Base-by-base conservation (phyloP, 2,113 vertebrate species). In the Pseudorasbora parva region DNA sequence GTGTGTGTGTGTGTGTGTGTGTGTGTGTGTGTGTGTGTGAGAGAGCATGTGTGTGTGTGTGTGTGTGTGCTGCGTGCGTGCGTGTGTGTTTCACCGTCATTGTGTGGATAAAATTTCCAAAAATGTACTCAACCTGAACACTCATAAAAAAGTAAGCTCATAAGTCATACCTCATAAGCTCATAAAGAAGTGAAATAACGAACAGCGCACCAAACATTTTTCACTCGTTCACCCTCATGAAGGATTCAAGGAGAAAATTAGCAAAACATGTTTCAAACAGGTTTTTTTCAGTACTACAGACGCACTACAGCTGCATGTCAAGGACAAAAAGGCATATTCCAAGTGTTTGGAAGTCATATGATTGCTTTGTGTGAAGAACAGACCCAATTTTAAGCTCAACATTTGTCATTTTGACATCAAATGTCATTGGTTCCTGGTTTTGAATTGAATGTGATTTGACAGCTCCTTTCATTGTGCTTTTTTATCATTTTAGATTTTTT, bases 41-140 rank as follows among this genome's bases (percentile, higher is more conserved):
- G 33, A 82, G 69, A n/a, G 30, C n/a, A 43, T 75, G 57, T 68
- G 41, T 51, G 23, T 49, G 47, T 27, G 25, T 74, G 71, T 74
- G 41, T 56, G 43, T 79, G 27, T 79, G 51, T 62, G n/a, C n/a
- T 84, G 56, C 88, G 86, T 90, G 47, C 57, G 15, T 73, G 30
- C 19, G 64, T 81, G 82, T 25, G 45, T 81, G 8, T 37, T 21
- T 68, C 64, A 68, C 30, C 30, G 37, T 68, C 17, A 68, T 5
- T 21, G 30, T 68, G 8, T 68, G 30, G 17, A 66, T 66, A 66
- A 33, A 33, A 17, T 37, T 9, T 37, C 8, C 7, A 33, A 66
- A 64, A 33, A 33, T 66, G 17, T 1, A 19, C 15, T 15, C 2
- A 66, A 33, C 33, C 33, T 37, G 47, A 19, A 1, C 2, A 60